Conservation (phyloP, 2,797 vertebrate genomes). For the Malurus leucopterus region DNA sequence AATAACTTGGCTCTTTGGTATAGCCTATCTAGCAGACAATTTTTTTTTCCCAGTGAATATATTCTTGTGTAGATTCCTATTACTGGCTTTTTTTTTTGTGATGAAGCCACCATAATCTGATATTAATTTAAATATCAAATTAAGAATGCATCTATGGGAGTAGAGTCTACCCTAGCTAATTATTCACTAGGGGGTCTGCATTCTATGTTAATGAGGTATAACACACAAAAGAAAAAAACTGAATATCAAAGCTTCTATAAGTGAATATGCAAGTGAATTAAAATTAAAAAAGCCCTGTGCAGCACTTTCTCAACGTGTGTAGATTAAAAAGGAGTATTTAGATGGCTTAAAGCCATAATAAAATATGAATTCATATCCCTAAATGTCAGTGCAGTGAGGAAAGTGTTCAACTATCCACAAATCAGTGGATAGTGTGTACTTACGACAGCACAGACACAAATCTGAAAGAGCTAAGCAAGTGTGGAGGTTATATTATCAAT, state of each 20-base stretch:
- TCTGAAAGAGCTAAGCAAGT: background rate
- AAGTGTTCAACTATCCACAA: background rate
- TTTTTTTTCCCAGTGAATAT: background rate
- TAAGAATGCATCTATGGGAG: conserved; percentile 38
- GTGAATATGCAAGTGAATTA: conserved; percentile 6
- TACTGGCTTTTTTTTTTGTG: background rate
- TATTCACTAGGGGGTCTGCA: conserved; percentile 56
- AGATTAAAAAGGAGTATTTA: conserved; percentile 12
- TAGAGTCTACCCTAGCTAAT: conserved; percentile 47
- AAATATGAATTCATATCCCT: background rate
- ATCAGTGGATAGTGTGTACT: background rate
- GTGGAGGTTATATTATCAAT: background rate
- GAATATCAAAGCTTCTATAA: conserved; percentile 46
- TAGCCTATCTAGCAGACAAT: background rate
- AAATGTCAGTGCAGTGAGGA: background rate
- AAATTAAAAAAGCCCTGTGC: conserved; percentile 23
- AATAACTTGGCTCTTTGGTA: background rate
- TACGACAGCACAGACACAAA: background rate
- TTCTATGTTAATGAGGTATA: conserved; percentile 63
- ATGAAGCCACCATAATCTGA: conserved; percentile 27
- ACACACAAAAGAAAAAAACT: conserved; percentile 40
- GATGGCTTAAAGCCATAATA: conserved; percentile 21
- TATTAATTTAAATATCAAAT: conserved; percentile 60
- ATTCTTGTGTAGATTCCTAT: conserved; percentile 21
- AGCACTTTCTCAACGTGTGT: background rate